These are phyloP conservation scores for Patella caerulea DNA, from an alignment of 2,888 invertebrate genomes.

Conservation along the genomic window DNA sequence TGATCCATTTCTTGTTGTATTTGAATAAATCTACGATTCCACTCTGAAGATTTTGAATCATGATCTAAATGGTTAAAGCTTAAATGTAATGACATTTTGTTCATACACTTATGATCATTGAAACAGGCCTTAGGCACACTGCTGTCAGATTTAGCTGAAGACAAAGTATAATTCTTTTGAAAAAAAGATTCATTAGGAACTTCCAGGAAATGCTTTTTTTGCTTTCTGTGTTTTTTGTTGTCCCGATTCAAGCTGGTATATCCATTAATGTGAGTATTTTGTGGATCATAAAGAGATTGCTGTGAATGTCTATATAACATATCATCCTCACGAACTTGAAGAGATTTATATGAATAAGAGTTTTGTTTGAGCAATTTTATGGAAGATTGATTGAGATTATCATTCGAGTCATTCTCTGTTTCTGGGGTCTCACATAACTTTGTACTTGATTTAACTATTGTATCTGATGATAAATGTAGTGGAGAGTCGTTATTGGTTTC, in stretches of 20 bases:
- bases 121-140: constrained; percentile 15
- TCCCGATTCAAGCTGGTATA: too few relatives aligned
- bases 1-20: constrained; percentile 63
- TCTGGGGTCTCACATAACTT: too few relatives aligned
- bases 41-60: constrained; percentile 54
- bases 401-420: too few relatives aligned
- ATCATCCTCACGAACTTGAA: too few relatives aligned
- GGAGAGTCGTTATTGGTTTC: neutral
- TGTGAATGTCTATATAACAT: too few relatives aligned
- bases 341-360: too few relatives aligned
- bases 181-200: neutral
- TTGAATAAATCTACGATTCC: constrained; percentile 59
- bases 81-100: constrained; percentile 20
- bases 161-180: neutral
- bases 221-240: neutral
- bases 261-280: too few relatives aligned
- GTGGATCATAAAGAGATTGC: too few relatives aligned
- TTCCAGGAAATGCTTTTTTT: neutral
- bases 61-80: constrained; percentile 32
- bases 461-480: neutral
- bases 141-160: constrained; percentile 9
- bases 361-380: too few relatives aligned
- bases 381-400: too few relatives aligned
- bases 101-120: constrained; percentile 27
- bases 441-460: too few relatives aligned